These are phyloP conservation scores for Odobenus rosmarus DNA, from an alignment of 2,113 vertebrate genomes.

Conservation along the genomic window DNA sequence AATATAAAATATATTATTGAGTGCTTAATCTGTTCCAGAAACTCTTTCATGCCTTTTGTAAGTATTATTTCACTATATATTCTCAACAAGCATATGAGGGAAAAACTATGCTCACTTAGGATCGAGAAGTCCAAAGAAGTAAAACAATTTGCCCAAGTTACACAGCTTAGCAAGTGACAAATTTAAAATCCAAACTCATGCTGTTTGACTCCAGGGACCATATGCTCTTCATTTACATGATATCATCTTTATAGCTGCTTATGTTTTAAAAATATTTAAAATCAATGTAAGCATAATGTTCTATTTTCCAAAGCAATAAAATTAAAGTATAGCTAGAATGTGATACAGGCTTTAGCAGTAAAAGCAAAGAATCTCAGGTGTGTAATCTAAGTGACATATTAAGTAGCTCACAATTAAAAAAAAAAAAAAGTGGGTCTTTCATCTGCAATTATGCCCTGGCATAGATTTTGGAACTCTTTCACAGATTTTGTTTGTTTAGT, in stretches of 20 bases:
- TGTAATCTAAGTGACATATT: background rate
- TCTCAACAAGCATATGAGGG: background rate
- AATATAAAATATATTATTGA: background rate
- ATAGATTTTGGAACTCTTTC: background rate
- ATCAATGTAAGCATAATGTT: background rate
- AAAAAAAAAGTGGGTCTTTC: background rate
- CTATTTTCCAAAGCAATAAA: slow-evolving; percentile 42
- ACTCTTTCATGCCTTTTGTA: background rate
- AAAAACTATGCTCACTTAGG: background rate
- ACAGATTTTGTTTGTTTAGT: background rate
- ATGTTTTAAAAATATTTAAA: slow-evolving; percentile 37
- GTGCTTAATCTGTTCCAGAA: background rate
- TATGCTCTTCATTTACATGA: background rate
- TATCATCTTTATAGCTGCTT: background rate
- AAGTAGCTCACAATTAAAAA: background rate
- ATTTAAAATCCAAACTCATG: background rate
- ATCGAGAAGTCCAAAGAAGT: background rate
- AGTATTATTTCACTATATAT: background rate
- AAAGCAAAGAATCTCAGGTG: slow-evolving; percentile 45
- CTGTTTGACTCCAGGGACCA: background rate
- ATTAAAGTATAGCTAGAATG: background rate
- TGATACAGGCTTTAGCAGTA: background rate
- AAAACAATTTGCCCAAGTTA: background rate
- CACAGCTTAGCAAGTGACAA: background rate
- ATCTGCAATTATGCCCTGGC: background rate